A percentile compares a stretch with the other conserved stretches of the same genome.
Conservation (phyloP, 2,113 vertebrate species). For the Pterocles orientalis region DNA sequence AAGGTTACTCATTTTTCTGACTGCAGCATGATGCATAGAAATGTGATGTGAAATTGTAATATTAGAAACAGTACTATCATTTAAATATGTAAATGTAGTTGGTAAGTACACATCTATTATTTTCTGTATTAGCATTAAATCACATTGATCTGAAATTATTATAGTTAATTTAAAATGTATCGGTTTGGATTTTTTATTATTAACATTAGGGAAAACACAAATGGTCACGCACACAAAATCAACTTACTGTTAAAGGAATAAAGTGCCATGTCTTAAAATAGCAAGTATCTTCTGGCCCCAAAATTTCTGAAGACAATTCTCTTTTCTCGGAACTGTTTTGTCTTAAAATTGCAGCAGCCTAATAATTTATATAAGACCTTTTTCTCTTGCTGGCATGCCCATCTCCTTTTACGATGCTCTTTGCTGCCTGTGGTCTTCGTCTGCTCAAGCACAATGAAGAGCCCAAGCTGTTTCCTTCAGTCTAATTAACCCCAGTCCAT, state of each 20-base stretch:
- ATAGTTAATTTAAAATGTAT: neutral
- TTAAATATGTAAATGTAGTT: neutral
- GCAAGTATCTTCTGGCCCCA: neutral
- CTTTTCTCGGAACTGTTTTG: neutral
- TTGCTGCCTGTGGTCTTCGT: neutral
- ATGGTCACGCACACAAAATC: neutral
- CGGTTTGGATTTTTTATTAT: neutral
- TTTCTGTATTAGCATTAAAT: neutral
- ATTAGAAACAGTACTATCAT: neutral
- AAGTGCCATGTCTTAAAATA: neutral
- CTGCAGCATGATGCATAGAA: neutral
- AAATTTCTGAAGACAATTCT: neutral
- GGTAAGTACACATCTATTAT: neutral
- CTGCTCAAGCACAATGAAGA: slow-evolving; percentile 17
- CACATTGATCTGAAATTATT: neutral
- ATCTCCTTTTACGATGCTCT: neutral
- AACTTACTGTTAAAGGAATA: neutral
- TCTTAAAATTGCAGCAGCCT: slow-evolving; percentile 43
- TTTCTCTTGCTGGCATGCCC: neutral
- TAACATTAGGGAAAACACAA: neutral
- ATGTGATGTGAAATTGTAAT: neutral
- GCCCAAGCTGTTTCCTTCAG: slow-evolving; percentile 31
- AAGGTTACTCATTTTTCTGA: neutral
- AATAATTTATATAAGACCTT: slow-evolving; percentile 22
- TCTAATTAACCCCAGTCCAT: slow-evolving; percentile 55